Evolutionary conservation across 2,888 invertebrate species (phyloP).

Genomic region (Calameuta pallipes): DNA sequence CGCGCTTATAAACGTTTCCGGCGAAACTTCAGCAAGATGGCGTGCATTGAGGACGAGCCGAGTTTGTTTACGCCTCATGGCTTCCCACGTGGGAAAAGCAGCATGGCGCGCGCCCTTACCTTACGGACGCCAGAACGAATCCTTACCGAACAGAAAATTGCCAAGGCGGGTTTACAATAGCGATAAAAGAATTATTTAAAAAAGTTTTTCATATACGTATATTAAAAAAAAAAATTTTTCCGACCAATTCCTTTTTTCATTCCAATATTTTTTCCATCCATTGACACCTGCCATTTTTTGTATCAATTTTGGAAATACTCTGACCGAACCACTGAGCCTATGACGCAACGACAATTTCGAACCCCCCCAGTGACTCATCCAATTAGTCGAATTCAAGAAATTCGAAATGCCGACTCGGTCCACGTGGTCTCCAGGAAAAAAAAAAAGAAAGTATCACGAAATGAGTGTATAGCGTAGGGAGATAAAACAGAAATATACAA

Average conservation of each 20-base stretch:
- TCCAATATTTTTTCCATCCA: neutral
- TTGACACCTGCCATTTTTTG: neutral
- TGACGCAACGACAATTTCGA: neutral
- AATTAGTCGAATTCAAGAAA: neutral
- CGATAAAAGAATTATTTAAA: neutral
- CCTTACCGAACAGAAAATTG: neutral
- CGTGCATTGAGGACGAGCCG: conserved; percentile 21
- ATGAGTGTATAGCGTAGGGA: neutral
- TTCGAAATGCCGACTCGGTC: neutral
- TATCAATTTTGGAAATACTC: neutral
- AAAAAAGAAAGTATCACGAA: neutral
- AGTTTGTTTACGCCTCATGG: conserved; percentile 62
- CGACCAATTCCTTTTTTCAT: rapidly evolving
- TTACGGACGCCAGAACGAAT: neutral
- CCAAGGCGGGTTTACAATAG: neutral
- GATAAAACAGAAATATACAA: neutral
- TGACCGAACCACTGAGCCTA: too few relatives aligned
- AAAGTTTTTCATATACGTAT: too few relatives aligned
- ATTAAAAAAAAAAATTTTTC: too few relatives aligned
- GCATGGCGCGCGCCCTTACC: conserved; percentile 46
- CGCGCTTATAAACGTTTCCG: conserved; percentile 9
- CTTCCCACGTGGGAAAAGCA: conserved; percentile 61
- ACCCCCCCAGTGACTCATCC: neutral
- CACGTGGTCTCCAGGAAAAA: neutral
- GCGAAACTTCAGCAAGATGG: conserved; percentile 13